Evolutionary conservation across 2,888 invertebrate species (phyloP).

Genomic region (Digitonthophagus gazella): DNA sequence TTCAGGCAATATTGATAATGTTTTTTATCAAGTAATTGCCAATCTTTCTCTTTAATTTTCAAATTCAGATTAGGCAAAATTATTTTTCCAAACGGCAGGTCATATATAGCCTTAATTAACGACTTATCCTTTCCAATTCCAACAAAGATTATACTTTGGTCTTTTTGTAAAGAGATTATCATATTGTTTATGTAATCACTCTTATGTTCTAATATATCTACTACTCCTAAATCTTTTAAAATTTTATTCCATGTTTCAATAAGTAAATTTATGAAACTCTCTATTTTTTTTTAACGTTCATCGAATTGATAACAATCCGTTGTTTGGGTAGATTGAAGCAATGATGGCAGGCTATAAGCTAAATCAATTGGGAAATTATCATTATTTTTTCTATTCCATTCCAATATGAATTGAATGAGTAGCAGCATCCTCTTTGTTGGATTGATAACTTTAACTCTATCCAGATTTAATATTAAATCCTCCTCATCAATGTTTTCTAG

Average conservation of each 20-base stretch:
- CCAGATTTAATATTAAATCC: not conserved
- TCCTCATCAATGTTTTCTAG: not conserved
- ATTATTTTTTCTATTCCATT: not conserved
- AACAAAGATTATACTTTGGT: not conserved
- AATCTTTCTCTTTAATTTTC: not conserved
- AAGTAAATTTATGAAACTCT: not conserved
- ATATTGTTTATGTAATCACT: not conserved
- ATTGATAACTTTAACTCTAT: not conserved
- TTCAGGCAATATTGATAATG: not conserved
- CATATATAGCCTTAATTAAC: not conserved
- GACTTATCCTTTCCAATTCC: not conserved
- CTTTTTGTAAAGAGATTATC: not conserved
- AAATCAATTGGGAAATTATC: not conserved
- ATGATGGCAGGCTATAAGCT: not conserved
- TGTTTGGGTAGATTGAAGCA: not conserved
- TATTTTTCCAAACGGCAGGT: not conserved
- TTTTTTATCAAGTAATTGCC: not conserved
- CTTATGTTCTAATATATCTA: not conserved
- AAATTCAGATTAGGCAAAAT: not conserved
- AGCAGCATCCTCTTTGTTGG: conserved; percentile 1
- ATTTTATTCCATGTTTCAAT: not conserved
- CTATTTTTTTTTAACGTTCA: not conserved
- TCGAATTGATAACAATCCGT: not conserved
- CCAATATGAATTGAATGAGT: not conserved
- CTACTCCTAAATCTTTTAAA: not conserved